A percentile compares a stretch with the other conserved stretches of the same genome.
Evolutionary conservation across 2,888 invertebrate species (phyloP).

Genomic region (Cotesia congregata): DNA sequence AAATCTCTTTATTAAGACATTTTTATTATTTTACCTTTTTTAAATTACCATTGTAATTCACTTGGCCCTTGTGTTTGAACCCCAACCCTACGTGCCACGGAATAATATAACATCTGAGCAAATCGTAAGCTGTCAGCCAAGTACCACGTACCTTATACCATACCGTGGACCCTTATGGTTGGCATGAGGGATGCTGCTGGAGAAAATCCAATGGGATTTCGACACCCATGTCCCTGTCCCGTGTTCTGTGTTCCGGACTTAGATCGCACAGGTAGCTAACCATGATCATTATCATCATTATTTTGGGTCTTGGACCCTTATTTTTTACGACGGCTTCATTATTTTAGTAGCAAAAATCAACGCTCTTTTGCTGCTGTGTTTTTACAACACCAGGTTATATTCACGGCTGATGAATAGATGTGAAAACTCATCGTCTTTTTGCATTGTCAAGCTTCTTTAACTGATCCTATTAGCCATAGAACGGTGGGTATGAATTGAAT

Average conservation of each 20-base stretch:
- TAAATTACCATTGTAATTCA: constrained; percentile 4
- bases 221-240: constrained; percentile 20
- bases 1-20: constrained; percentile 61
- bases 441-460: not conserved
- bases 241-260: no score
- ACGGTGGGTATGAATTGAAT: not conserved
- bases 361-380: constrained; percentile 20
- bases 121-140: no score
- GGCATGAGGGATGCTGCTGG: no score
- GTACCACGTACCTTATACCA: not conserved
- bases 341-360: constrained; percentile 22
- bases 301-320: constrained; percentile 2
- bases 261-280: constrained; percentile 29
- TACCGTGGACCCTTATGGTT: constrained; percentile 13
- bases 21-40: constrained; percentile 29
- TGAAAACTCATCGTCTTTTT: not conserved
- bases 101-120: no score
- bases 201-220: constrained; percentile 31
- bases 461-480: not conserved
- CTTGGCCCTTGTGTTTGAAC: constrained; percentile 22
- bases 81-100: not conserved
- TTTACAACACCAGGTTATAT: constrained; percentile 17
- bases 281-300: not conserved
- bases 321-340: constrained; percentile 10
- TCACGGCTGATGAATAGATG: constrained; percentile 26